Evolutionary conservation across 2,888 invertebrate genomes (phyloP), one percentile per base, ranked within the genome.

Genomic region (Holacanthella duospinosa): DNA sequence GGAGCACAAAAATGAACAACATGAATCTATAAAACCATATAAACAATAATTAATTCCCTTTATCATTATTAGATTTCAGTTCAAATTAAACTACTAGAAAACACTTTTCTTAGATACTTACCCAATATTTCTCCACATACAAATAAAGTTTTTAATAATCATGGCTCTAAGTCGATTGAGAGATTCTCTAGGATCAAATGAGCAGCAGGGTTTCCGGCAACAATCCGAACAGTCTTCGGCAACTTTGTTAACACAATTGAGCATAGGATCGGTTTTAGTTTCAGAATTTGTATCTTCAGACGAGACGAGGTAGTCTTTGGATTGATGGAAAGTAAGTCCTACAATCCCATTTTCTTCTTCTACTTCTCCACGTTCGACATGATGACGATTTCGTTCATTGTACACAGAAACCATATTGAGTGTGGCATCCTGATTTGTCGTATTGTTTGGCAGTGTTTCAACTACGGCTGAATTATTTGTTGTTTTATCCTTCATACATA

Each of bases 91-190:
- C 6, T 25, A 53, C n/a, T 21, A 9, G 24, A 6, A 21, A 53
- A 6, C 53, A 53, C n/a, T 53, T 24, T 53, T 53, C 53, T 24
- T 24, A 12, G 25, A 29, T 26, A 1, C 81, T 81, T 78, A 87
- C 87, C 91, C 91, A 66, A 92, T 89, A 78, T 92, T 92, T 58
- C 92, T 82, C 90, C 91, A 91, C 89, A 92, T 91, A 36, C 89
- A 82, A 59, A 92, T 80, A 80, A 92, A 90, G 79, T 92, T 92
- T 81, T 93, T 92, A 75, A 87, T 86, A 68, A 92, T 82, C 57
- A 93, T 78, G 0, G 92, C 92, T 74, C 85, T 43, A 55, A 73
- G 66, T 12, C 68, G 64, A 58, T 71, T 69, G 12, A 61, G 60
- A 2, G 63, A 64, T n/a, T 53, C 64, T n/a, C 58, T 29, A 12